Conservation (phyloP, 2,113 vertebrate genomes). For the Corythornis madagascariensis region DNA sequence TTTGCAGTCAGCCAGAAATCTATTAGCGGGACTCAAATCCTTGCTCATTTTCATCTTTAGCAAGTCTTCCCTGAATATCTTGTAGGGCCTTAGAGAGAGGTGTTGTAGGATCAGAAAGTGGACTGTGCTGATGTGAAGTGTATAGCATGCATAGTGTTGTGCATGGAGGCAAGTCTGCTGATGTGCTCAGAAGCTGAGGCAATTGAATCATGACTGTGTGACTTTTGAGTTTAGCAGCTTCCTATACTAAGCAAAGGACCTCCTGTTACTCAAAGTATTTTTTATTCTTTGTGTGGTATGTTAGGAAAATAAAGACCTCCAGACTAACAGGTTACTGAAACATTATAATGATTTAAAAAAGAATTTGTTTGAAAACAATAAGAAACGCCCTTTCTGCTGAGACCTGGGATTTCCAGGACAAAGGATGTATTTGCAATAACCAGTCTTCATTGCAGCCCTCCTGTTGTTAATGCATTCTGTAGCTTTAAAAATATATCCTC, state of each 20-base stretch:
- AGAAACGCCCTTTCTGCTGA: neutral
- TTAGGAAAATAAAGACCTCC: neutral
- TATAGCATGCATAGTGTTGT: neutral
- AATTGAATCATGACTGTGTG: neutral
- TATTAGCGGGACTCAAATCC: neutral
- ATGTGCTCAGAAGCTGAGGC: neutral
- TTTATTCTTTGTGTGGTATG: neutral
- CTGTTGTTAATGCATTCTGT: neutral
- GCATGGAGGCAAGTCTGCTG: neutral
- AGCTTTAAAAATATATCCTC: neutral
- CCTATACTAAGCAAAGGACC: neutral
- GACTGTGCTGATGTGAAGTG: neutral
- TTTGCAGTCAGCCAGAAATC: neutral
- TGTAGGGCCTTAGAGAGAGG: neutral
- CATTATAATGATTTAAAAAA: neutral
- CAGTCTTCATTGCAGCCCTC: neutral
- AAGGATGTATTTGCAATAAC: neutral
- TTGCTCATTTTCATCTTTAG: neutral
- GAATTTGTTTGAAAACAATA: neutral
- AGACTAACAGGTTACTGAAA: neutral
- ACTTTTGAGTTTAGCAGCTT: neutral
- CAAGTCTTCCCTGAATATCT: neutral
- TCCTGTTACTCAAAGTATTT: neutral
- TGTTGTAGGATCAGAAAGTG: neutral
- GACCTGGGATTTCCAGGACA: neutral